These are phyloP conservation scores for Cottoperca gobio DNA, from an alignment of 2,797 vertebrate species.

Conservation along the genomic window DNA sequence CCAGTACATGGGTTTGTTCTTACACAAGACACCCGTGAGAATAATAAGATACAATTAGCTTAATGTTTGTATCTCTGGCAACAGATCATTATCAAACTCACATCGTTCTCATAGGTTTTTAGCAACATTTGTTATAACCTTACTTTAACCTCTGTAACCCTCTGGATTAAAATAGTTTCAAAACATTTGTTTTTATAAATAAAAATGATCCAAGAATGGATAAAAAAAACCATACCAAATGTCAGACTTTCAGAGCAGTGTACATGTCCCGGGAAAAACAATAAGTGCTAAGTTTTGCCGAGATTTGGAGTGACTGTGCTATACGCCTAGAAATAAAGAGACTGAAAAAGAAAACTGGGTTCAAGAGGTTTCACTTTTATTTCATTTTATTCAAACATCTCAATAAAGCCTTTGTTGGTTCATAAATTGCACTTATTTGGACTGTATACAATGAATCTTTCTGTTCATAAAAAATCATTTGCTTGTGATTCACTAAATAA, in stretches of 20 bases:
- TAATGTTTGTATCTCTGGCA: not conserved
- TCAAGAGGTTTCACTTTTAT: not conserved
- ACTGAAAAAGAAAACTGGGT: not conserved
- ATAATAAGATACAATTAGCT: not conserved
- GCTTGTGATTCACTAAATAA: not conserved
- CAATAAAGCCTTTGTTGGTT: not conserved
- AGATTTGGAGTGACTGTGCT: not conserved
- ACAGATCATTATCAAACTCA: not conserved
- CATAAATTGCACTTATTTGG: not conserved
- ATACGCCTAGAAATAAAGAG: not conserved
- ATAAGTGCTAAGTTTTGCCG: not conserved
- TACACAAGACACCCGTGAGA: not conserved
- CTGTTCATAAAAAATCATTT: not conserved
- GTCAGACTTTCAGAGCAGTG: not conserved
- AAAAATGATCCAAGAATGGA: not conserved
- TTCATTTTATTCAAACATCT: slow-evolving; percentile 1
- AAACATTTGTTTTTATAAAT: not conserved
- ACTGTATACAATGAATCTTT: not conserved
- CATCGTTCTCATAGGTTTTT: not conserved
- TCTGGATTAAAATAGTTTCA: not conserved
- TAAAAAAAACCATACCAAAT: not conserved
- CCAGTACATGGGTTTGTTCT: not conserved
- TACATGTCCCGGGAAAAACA: not conserved
- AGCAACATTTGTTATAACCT: not conserved
- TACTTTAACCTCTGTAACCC: not conserved